Percentiles rank a stretch among this genome's conserved stretches.
These are phyloP conservation scores for Bombylius major DNA, from an alignment of 2,888 invertebrate species.

Conservation along the genomic window DNA sequence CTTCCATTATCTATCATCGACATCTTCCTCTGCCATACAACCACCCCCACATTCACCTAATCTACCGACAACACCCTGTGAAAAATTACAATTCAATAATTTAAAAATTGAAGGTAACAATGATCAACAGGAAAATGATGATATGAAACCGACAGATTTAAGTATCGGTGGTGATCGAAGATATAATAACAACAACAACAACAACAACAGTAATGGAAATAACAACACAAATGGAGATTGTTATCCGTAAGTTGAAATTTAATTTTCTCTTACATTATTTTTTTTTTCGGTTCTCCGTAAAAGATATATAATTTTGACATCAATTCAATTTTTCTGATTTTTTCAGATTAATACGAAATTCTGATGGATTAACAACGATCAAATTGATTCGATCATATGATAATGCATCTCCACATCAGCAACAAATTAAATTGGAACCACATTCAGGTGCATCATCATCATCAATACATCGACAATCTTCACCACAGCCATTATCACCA, in stretches of 20 bases:
- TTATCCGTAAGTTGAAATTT: slow-evolving; percentile 31
- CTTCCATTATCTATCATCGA: slow-evolving; percentile 34
- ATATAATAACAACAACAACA: slow-evolving; percentile 6
- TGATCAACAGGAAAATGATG: slow-evolving; percentile 36
- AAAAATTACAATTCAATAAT: slow-evolving; percentile 33
- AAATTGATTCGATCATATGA: slow-evolving; percentile 35
- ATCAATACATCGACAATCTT: slow-evolving; percentile 2
- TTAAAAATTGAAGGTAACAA: slow-evolving; percentile 34
- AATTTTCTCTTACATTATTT: not conserved
- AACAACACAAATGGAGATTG: slow-evolving; percentile 25
- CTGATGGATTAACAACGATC: slow-evolving; percentile 36
- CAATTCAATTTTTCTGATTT: not conserved
- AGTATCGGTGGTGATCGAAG: slow-evolving; percentile 36
- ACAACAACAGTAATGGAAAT: slow-evolving; percentile 2
- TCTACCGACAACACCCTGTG: slow-evolving; percentile 23
- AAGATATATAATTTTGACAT: not conserved
- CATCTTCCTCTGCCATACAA: slow-evolving; percentile 15
- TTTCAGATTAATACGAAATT: slow-evolving; percentile 34
- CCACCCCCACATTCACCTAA: slow-evolving; percentile 33
- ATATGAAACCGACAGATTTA: slow-evolving; percentile 55
- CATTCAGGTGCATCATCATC: slow-evolving; percentile 3
- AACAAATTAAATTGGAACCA: not conserved
- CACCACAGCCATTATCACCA: slow-evolving; percentile 4
- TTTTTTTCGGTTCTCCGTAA: no score
- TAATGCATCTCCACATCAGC: slow-evolving; percentile 12